Conservation (phyloP, 2,888 invertebrate species). For the Sarcophaga subvicina region DNA sequence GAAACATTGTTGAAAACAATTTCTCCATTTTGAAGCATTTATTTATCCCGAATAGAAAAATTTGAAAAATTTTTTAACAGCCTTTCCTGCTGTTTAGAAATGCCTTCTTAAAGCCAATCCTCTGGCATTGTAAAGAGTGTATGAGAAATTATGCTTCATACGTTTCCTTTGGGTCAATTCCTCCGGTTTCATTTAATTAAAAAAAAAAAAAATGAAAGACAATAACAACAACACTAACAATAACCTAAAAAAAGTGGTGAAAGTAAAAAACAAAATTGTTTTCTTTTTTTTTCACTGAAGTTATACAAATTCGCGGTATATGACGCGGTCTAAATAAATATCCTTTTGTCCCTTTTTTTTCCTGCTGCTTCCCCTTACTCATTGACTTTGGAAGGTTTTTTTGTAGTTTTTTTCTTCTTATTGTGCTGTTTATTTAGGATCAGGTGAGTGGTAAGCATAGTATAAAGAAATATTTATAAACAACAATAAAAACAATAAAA, state of each 20-base stretch:
- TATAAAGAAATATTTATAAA: constrained; percentile 36
- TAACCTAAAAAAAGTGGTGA: background rate
- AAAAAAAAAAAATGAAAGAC: constrained; percentile 72
- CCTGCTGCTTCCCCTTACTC: constrained; percentile 5
- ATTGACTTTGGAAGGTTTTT: background rate
- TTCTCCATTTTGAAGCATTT: constrained; percentile 15
- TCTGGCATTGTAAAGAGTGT: constrained; percentile 30
- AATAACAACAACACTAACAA: too few relatives aligned
- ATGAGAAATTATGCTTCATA: constrained; percentile 64
- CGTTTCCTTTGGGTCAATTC: constrained; percentile 79
- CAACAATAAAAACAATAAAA: constrained; percentile 54
- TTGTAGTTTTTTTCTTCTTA: constrained; percentile 49
- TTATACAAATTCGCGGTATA: constrained; percentile 60
- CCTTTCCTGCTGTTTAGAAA: constrained; percentile 45
- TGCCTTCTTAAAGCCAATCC: constrained; percentile 56
- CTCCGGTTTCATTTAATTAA: constrained; percentile 81
- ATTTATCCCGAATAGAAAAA: constrained; percentile 34
- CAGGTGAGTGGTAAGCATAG: constrained; percentile 74
- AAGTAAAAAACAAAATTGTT: constrained; percentile 15
- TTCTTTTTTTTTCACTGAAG: constrained; percentile 28
- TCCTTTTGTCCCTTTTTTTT: constrained; percentile 71
- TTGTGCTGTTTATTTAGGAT: constrained; percentile 79
- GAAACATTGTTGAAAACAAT: constrained; percentile 34
- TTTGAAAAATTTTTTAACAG: constrained; percentile 34
- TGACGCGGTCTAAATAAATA: constrained; percentile 38